Evolutionary conservation across 2,113 vertebrate species (phyloP).

Genomic region (Panthera uncia): DNA sequence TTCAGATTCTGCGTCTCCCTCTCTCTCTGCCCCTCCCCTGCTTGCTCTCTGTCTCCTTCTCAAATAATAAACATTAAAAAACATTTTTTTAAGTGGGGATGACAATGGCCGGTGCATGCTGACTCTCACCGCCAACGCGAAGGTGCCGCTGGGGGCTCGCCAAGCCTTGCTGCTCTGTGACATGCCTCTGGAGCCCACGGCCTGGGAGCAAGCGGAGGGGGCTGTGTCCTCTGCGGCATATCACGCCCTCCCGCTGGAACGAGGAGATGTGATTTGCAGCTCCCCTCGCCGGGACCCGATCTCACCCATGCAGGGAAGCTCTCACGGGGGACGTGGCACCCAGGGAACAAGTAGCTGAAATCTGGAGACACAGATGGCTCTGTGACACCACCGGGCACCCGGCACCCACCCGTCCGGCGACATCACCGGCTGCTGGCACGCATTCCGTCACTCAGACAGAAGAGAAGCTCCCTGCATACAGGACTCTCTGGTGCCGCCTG

Average conservation of each 20-base stretch:
- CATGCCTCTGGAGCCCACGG: rapidly evolving
- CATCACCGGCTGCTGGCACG: rapidly evolving
- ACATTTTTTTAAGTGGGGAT: too few relatives aligned
- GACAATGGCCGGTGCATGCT: too few relatives aligned
- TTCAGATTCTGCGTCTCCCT: too few relatives aligned
- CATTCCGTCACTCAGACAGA: background rate
- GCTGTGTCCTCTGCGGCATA: rapidly evolving
- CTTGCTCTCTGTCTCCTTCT: too few relatives aligned
- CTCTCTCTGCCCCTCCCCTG: too few relatives aligned
- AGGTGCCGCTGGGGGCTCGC: background rate
- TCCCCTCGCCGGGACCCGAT: background rate
- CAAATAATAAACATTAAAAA: too few relatives aligned
- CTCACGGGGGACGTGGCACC: rapidly evolving
- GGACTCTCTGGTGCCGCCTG: rapidly evolving
- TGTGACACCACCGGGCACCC: background rate
- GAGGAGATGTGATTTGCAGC: background rate
- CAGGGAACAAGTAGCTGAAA: background rate
- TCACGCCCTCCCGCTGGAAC: background rate
- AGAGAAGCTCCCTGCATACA: background rate
- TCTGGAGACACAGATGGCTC: background rate
- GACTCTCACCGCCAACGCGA: rapidly evolving
- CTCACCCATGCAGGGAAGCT: too few relatives aligned
- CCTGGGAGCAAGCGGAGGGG: background rate
- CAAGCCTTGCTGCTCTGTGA: rapidly evolving
- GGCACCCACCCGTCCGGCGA: rapidly evolving